A percentile compares a stretch with the other conserved stretches of the same genome.
Conservation (phyloP, 2,797 vertebrate species). For the Argentina silus region DNA sequence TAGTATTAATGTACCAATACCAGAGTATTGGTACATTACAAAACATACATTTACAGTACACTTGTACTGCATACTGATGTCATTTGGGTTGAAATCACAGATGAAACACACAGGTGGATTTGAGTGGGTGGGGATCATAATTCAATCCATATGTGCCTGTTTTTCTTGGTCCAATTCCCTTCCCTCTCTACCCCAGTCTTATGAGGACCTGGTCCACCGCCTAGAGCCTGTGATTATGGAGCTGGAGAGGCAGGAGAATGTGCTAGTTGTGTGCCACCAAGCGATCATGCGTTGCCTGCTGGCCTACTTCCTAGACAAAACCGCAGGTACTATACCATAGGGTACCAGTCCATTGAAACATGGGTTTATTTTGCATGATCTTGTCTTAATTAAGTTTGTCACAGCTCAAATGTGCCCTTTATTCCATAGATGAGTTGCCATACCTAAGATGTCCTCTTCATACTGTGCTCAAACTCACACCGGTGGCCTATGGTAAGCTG, state of each 20-base stretch:
- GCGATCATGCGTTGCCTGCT: conserved; percentile 91
- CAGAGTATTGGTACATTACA: not conserved
- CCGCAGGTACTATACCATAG: conserved; percentile 74
- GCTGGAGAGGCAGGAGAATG: conserved; percentile 92
- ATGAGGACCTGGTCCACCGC: conserved; percentile 90
- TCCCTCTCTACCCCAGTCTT: conserved; percentile 75
- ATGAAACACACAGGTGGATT: not conserved
- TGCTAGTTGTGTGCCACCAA: conserved; percentile 91
- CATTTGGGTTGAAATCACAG: not conserved
- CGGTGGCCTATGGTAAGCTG: conserved; percentile 80
- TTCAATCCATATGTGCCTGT: not conserved
- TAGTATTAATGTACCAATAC: conserved; percentile 2
- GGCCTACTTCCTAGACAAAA: conserved; percentile 91
- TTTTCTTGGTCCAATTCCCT: not conserved
- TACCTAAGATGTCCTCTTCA: conserved; percentile 88
- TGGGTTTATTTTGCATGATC: conserved; percentile 3
- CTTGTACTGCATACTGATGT: not conserved
- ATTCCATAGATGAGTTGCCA: conserved; percentile 79
- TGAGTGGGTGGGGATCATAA: not conserved
- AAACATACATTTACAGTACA: not conserved
- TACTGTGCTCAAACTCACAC: conserved; percentile 89
- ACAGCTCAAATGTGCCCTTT: not conserved
- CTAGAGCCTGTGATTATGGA: conserved; percentile 95
- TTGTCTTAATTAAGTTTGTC: not conserved
- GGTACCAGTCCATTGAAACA: not conserved